These are phyloP conservation scores for Trypoxylon attenuatum DNA, from an alignment of 2,888 invertebrate species.

Conservation along the genomic window DNA sequence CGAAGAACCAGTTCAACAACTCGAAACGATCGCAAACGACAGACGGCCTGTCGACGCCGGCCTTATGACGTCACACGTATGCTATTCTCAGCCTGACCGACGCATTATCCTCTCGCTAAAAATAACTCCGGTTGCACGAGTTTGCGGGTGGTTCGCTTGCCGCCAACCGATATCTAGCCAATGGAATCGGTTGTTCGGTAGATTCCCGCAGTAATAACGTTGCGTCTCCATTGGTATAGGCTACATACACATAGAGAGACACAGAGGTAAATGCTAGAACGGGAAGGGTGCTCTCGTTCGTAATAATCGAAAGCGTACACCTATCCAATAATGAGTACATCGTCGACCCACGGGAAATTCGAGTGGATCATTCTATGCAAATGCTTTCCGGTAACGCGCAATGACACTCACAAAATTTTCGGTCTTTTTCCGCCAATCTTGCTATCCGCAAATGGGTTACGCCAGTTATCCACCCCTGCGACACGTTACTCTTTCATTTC, in stretches of 20 bases:
- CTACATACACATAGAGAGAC: too few relatives aligned
- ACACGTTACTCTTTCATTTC: too few relatives aligned
- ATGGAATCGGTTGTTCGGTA: conserved; percentile 18
- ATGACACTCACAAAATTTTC: neutral
- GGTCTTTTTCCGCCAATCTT: neutral
- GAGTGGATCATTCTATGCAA: conserved; percentile 18
- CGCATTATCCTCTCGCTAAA: conserved; percentile 57
- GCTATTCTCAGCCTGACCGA: conserved; percentile 61
- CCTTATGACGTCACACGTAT: conserved; percentile 63
- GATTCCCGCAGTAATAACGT: conserved; percentile 11
- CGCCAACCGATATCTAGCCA: conserved; percentile 18
- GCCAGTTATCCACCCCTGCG: too few relatives aligned
- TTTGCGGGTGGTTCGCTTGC: conserved; percentile 45
- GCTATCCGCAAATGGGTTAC: too few relatives aligned
- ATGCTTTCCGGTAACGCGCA: neutral
- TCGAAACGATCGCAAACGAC: conserved; percentile 60
- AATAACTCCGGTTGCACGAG: conserved; percentile 50
- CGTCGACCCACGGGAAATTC: neutral
- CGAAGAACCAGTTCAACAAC: conserved; percentile 64
- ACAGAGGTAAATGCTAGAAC: too few relatives aligned
- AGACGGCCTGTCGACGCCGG: conserved; percentile 55
- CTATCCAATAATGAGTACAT: conserved; percentile 12
- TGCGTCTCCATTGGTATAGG: neutral
- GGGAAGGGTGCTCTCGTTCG: neutral
- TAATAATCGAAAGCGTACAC: neutral